Evolutionary conservation across 2,888 invertebrate species (phyloP).

Genomic region (Diarsia dahlii): DNA sequence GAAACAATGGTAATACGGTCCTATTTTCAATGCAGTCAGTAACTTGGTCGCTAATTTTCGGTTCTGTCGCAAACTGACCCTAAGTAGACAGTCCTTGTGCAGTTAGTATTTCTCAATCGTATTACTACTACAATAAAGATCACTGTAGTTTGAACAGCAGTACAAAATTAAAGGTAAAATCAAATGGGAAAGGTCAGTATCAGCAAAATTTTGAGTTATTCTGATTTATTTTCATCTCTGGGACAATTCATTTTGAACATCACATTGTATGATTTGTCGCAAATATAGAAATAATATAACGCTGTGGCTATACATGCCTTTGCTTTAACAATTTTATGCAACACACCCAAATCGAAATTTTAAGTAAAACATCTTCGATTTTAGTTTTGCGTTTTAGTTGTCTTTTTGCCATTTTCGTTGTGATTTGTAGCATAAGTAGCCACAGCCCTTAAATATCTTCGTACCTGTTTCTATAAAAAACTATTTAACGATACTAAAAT

Average conservation of each 20-base stretch:
- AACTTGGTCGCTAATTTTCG: no score
- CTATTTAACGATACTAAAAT: constrained; percentile 53
- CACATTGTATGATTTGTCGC: constrained; percentile 8
- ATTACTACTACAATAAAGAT: neutral
- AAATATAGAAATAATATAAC: constrained; percentile 22
- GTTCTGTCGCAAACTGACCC: no score
- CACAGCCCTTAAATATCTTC: constrained; percentile 42
- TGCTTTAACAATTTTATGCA: constrained; percentile 29
- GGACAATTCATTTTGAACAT: neutral
- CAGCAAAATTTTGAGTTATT: constrained; percentile 33
- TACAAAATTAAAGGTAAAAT: neutral
- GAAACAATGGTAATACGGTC: neutral
- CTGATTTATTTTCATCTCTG: constrained; percentile 37
- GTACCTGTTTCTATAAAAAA: constrained; percentile 67
- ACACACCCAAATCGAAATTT: constrained; percentile 42
- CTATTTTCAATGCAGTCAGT: neutral
- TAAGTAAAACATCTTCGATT: neutral
- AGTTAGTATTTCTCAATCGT: neutral
- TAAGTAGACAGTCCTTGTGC: no score
- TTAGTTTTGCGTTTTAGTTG: neutral
- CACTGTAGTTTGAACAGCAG: neutral
- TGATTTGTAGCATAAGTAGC: neutral
- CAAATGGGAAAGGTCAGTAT: no score
- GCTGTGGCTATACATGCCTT: constrained; percentile 31
- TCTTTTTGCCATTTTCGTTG: constrained; percentile 4